phyloP scores from a whole-genome alignment of 2,113 vertebrate species.

The Fukomys damarensis region DNA sequence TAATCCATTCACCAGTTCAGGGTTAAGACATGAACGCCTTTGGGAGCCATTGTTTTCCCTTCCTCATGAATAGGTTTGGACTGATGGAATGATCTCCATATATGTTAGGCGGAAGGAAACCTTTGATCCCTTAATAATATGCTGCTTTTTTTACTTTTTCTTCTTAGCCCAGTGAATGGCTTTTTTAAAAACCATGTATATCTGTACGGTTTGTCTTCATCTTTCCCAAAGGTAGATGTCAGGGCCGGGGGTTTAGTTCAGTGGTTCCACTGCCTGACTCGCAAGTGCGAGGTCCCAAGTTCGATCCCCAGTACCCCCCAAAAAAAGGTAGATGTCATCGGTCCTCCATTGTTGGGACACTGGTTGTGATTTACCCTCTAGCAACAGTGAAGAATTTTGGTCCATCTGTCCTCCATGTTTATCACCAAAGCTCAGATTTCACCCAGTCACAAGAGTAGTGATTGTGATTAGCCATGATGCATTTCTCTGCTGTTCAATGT shows the following conservation, averaged over 20 bases:
- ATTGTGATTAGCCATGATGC: background rate
- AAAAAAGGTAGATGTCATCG: background rate
- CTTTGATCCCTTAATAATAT: background rate
- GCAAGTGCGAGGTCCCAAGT: too few species aligned
- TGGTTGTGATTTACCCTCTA: slow-evolving; percentile 34
- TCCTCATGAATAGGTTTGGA: background rate
- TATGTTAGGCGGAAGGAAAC: slow-evolving; percentile 2
- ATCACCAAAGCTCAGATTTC: slow-evolving; percentile 32
- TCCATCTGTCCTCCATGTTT: background rate
- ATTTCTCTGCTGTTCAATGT: background rate
- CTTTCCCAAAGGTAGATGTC: slow-evolving; percentile 41
- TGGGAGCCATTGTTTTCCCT: background rate
- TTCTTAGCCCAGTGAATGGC: background rate
- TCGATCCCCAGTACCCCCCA: too few species aligned
- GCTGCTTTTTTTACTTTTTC: background rate
- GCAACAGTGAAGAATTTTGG: background rate
- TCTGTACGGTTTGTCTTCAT: slow-evolving; percentile 36
- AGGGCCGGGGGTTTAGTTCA: background rate
- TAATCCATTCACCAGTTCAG: background rate
- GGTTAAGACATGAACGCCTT: background rate
- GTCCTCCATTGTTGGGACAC: background rate
- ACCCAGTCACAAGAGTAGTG: slow-evolving; percentile 14
- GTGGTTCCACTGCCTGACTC: too few species aligned
- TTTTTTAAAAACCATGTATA: background rate
- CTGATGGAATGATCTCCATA: background rate